phyloP scores from a whole-genome alignment of 2,113 vertebrate genomes.

The Aythya baeri region DNA sequence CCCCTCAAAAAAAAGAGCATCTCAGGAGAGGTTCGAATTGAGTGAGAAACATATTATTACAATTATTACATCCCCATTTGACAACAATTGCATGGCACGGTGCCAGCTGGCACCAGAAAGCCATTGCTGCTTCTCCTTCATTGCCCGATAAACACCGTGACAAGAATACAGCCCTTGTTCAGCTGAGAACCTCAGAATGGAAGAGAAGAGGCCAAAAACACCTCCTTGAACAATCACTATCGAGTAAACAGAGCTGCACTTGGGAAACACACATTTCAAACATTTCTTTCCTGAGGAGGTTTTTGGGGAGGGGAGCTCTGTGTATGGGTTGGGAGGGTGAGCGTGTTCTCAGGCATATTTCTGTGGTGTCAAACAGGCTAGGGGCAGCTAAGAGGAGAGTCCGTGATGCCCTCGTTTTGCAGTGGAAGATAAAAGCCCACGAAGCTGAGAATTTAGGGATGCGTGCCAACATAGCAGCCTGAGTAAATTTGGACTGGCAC shows the following conservation, averaged over 20 bases:
- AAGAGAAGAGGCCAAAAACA: slow-evolving; percentile 55
- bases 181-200: slow-evolving; percentile 48
- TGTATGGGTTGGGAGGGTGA: not conserved
- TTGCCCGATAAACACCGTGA: not conserved
- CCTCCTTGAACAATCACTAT: slow-evolving; percentile 70
- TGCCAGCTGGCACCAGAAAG: slow-evolving; percentile 45
- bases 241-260: slow-evolving; percentile 54
- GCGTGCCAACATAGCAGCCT: slow-evolving; percentile 66
- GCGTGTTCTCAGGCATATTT: slow-evolving; percentile 17
- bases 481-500: slow-evolving; percentile 67
- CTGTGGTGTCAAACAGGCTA: slow-evolving; percentile 27
- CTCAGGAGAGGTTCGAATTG: slow-evolving; percentile 12
- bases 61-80: slow-evolving; percentile 41
- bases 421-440: slow-evolving; percentile 53
- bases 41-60: not conserved
- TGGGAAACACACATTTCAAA: slow-evolving; percentile 48
- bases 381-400: slow-evolving; percentile 22
- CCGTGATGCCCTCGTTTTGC: not conserved
- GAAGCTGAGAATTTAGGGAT: slow-evolving; percentile 43
- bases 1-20: slow-evolving; percentile 14
- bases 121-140: slow-evolving; percentile 27
- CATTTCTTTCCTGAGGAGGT: slow-evolving; percentile 16
- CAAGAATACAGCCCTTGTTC: slow-evolving; percentile 61
- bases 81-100: slow-evolving; percentile 4
- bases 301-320: not conserved